These are phyloP conservation scores for Nannospalax galili DNA, from an alignment of 2,113 vertebrate genomes.

Conservation along the genomic window DNA sequence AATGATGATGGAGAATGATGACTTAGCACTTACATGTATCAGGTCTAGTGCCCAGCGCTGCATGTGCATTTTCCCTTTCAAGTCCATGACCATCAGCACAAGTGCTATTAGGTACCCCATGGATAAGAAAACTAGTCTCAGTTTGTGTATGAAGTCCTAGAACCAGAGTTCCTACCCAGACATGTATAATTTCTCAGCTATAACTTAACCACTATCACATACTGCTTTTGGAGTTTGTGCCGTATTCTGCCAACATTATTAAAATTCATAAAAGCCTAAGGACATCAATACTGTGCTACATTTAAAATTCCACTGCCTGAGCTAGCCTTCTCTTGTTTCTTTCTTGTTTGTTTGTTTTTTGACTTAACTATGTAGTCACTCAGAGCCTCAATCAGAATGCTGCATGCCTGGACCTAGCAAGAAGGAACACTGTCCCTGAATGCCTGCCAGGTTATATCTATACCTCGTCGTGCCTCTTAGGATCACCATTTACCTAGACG, in stretches of 20 bases:
- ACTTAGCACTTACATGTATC: not conserved
- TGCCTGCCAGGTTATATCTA: not conserved
- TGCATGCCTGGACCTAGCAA: not conserved
- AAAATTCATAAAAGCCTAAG: not conserved
- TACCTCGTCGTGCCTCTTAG: no score
- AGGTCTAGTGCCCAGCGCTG: not conserved
- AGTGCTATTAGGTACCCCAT: not conserved
- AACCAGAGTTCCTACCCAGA: not conserved
- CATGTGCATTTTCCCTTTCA: not conserved
- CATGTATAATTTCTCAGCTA: not conserved
- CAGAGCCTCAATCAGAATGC: not conserved
- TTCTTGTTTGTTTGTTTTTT: slow-evolving; percentile 1
- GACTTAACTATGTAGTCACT: not conserved
- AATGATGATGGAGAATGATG: not conserved
- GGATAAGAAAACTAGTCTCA: not conserved
- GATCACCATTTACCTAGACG: not conserved
- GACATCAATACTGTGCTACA: not conserved
- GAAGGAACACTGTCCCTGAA: not conserved
- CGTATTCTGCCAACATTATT: not conserved
- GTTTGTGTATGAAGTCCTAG: no score
- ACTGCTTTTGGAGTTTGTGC: not conserved
- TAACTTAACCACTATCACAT: not conserved
- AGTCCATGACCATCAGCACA: not conserved
- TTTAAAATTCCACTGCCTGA: not conserved
- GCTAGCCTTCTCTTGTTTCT: not conserved